A percentile compares a stretch with the other conserved stretches of the same genome.
Evolutionary conservation across 2,797 vertebrate genomes (phyloP).

Genomic region (Gouania willdenowi): DNA sequence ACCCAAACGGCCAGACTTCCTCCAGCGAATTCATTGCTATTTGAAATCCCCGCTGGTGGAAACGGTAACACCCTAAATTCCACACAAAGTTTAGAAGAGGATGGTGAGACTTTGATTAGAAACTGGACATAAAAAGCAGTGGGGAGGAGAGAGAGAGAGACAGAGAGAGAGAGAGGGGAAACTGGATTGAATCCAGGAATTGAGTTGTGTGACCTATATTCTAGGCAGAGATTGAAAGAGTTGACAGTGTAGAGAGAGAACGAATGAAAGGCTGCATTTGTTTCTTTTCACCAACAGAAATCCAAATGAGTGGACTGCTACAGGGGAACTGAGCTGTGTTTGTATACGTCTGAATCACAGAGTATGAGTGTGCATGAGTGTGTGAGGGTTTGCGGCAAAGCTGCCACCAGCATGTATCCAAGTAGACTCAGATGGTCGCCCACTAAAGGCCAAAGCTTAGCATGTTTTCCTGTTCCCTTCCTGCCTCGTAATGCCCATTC

Average conservation of each 20-base stretch:
- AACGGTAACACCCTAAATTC: slow-evolving; percentile 1
- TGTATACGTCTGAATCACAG: slow-evolving; percentile 14
- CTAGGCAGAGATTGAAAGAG: slow-evolving; percentile 8
- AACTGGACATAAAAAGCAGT: not conserved
- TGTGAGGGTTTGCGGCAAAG: slow-evolving; percentile 16
- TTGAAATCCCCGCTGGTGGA: slow-evolving; percentile 4
- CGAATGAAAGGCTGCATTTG: slow-evolving; percentile 46
- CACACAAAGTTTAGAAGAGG: not conserved
- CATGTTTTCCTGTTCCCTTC: slow-evolving; percentile 20
- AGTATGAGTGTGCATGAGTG: slow-evolving; percentile 11
- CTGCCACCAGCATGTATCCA: slow-evolving; percentile 32
- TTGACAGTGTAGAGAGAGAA: not conserved
- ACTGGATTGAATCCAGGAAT: slow-evolving; percentile 46
- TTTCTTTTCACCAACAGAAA: slow-evolving; percentile 32
- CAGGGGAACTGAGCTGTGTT: slow-evolving; percentile 14
- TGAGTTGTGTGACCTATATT: slow-evolving; percentile 67
- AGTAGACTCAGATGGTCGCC: slow-evolving; percentile 53
- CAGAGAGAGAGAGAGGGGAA: slow-evolving; percentile 5
- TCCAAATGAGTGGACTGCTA: slow-evolving; percentile 4
- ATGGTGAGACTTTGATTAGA: not conserved
- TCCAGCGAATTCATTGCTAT: not conserved
- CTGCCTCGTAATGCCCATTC: not conserved
- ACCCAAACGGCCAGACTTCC: slow-evolving; percentile 49
- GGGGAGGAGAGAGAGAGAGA: not conserved
- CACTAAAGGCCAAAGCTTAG: slow-evolving; percentile 22